A percentile compares a stretch with the other conserved stretches of the same genome.
Conservation (phyloP, 2,888 invertebrate genomes). For the Autographa gamma region DNA sequence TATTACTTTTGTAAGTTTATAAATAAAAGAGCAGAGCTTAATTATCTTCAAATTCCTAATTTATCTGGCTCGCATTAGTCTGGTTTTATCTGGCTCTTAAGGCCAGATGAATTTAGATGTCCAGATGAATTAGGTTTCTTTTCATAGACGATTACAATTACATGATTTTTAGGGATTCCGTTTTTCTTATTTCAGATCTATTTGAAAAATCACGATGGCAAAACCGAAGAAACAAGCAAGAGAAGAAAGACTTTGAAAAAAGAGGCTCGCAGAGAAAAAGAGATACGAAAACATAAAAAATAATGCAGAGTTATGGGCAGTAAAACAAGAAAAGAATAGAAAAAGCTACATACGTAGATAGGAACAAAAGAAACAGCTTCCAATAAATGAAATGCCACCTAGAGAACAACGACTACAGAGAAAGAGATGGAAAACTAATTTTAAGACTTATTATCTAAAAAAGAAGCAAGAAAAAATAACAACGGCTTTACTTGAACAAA, state of each 20-base stretch:
- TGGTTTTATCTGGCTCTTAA: constrained; percentile 22
- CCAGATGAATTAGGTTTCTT: constrained; percentile 13
- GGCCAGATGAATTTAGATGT: constrained; percentile 13
- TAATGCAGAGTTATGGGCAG: constrained; percentile 19
- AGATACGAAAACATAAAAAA: constrained; percentile 26
- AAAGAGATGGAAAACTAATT: constrained; percentile 24
- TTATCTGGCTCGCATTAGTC: constrained; percentile 21
- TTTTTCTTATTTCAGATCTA: constrained; percentile 5
- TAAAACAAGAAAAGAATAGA: constrained; percentile 22
- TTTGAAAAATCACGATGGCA: constrained; percentile 5
- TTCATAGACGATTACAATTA: neutral
- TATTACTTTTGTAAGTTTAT: constrained; percentile 5
- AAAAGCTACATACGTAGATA: constrained; percentile 12
- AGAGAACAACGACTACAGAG: constrained; percentile 25
- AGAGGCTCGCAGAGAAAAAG: constrained; percentile 22
- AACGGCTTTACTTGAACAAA: constrained; percentile 12
- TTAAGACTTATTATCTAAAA: constrained; percentile 15
- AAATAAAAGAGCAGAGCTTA: constrained; percentile 7
- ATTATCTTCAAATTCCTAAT: constrained; percentile 15
- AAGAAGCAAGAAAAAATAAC: constrained; percentile 13
- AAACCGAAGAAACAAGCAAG: constrained; percentile 21
- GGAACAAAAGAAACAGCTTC: constrained; percentile 17
- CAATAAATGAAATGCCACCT: constrained; percentile 22
- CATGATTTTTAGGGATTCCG: neutral
- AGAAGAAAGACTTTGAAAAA: constrained; percentile 27